Conservation (phyloP, 2,113 vertebrate genomes). For the Hypomesus transpacificus region DNA sequence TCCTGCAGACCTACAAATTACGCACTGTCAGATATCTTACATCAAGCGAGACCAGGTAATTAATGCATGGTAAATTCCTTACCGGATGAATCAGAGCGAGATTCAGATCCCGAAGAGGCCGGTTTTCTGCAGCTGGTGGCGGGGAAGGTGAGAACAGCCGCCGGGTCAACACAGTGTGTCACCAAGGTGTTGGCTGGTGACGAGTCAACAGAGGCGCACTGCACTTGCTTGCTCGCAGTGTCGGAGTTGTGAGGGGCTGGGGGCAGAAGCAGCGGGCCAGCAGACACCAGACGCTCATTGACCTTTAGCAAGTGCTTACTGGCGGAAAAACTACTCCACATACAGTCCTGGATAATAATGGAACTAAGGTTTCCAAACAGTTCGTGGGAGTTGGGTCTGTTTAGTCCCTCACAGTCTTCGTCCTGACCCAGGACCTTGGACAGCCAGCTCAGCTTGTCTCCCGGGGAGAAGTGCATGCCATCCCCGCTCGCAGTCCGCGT, state of each 20-base stretch:
- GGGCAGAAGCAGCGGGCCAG: conserved; percentile 28
- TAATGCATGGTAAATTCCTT: conserved; percentile 62
- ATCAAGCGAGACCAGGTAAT: conserved; percentile 34
- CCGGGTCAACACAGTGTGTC: conserved; percentile 81
- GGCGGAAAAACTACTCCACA: conserved; percentile 92
- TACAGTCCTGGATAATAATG: conserved; percentile 89
- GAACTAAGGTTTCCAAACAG: conserved; percentile 84
- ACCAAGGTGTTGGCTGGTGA: conserved; percentile 56
- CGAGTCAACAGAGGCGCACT: conserved; percentile 61
- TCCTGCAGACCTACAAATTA: neutral
- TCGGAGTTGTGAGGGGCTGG: conserved; percentile 45
- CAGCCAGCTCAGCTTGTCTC: conserved; percentile 70
- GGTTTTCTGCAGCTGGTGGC: conserved; percentile 76
- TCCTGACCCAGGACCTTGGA: conserved; percentile 73
- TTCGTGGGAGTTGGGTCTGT: conserved; percentile 69
- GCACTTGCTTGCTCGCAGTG: conserved; percentile 50
- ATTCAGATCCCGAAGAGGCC: conserved; percentile 90
- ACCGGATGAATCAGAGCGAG: conserved; percentile 91
- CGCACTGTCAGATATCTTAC: conserved; percentile 4
- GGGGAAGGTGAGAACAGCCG: conserved; percentile 81
- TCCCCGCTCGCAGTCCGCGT: conserved; percentile 63
- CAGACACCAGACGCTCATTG: conserved; percentile 65
- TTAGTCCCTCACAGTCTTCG: conserved; percentile 73
- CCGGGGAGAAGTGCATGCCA: conserved; percentile 52
- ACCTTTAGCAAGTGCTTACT: conserved; percentile 85